A percentile compares a stretch with the other conserved stretches of the same genome.
Conservation (phyloP, 2,888 invertebrate species). For the Tupiocoris notatus region DNA sequence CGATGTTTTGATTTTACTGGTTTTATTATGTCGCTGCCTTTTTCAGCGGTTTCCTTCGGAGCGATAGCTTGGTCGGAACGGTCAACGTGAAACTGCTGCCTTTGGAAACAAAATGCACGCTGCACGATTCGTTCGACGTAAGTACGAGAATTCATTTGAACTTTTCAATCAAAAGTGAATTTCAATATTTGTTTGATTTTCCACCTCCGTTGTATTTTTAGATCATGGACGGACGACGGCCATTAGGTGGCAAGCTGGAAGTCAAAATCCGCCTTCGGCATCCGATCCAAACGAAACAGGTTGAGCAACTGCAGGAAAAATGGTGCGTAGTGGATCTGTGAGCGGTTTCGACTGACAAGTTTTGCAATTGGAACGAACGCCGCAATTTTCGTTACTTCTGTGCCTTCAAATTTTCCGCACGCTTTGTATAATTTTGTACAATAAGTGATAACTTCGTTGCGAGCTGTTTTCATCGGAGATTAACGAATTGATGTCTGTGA, state of each 20-base stretch:
- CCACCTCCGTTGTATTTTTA: constrained; percentile 56
- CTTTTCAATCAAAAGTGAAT: neutral
- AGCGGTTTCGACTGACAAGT: no score
- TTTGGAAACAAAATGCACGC: constrained; percentile 81
- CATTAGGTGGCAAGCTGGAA: constrained; percentile 87
- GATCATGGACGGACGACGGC: constrained; percentile 86
- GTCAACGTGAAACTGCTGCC: constrained; percentile 80
- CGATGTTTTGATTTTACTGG: no score
- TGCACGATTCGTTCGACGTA: constrained; percentile 92
- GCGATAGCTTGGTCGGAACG: constrained; percentile 81
- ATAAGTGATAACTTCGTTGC: no score
- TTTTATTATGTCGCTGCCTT: no score
- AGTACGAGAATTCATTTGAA: constrained; percentile 54
- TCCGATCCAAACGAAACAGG: constrained; percentile 83
- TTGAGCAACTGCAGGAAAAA: constrained; percentile 83
- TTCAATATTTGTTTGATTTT: neutral
- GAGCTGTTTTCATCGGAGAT: no score
- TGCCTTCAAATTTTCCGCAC: no score
- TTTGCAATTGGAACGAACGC: no score
- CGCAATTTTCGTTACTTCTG: no score
- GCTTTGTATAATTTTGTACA: no score
- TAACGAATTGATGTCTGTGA: no score
- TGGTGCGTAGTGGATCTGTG: constrained; percentile 79
- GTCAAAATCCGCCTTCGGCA: constrained; percentile 82
- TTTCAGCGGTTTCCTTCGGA: constrained; percentile 91